Conservation (phyloP, 2,113 vertebrate genomes). For the Ciconia stormi region DNA sequence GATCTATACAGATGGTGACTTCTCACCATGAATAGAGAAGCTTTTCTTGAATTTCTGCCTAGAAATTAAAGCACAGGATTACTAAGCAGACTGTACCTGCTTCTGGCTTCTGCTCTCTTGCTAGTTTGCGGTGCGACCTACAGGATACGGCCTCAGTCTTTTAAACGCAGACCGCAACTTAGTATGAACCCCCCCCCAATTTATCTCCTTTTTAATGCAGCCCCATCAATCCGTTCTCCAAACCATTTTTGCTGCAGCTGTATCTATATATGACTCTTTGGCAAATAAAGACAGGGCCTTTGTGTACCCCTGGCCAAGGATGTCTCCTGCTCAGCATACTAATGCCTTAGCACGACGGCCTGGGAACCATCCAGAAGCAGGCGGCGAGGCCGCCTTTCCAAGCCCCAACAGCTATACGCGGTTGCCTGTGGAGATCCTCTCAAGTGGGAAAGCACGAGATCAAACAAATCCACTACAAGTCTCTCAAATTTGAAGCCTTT, state of each 20-base stretch:
- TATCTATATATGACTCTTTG: not conserved
- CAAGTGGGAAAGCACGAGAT: not conserved
- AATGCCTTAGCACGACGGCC: not conserved
- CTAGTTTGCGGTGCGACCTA: accelerated
- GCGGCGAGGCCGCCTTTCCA: accelerated
- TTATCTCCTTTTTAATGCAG: not conserved
- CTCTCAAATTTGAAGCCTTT: not conserved
- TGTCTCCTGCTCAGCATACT: not conserved
- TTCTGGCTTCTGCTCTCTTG: not conserved
- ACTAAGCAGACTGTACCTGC: too few relatives aligned
- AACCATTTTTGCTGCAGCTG: not conserved
- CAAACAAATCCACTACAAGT: not conserved
- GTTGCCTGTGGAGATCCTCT: not conserved
- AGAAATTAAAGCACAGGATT: not conserved
- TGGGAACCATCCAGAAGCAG: not conserved
- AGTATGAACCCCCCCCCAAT: accelerated
- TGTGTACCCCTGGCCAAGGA: not conserved
- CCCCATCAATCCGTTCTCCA: not conserved
- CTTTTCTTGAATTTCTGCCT: not conserved
- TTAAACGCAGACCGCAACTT: not conserved
- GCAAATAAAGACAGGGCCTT: not conserved
- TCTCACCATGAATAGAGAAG: not conserved
- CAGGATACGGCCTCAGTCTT: not conserved
- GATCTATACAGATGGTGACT: not conserved
- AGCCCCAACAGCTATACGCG: accelerated